phyloP scores from a whole-genome alignment of 2,888 invertebrate species.

The Cistogaster globosa region DNA sequence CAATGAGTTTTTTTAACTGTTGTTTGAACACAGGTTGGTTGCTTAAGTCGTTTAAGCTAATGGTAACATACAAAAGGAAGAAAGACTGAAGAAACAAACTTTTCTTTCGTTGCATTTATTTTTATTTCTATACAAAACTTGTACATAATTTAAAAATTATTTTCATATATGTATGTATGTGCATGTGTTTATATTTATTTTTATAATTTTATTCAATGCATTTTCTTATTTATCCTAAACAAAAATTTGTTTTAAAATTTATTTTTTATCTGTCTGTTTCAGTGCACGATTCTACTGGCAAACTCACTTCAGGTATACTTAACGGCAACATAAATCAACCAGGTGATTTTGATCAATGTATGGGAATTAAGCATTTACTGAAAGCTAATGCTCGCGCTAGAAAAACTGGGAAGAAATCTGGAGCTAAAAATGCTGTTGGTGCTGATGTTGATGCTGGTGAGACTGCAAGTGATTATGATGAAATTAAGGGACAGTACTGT shows the following conservation, averaged over 20 bases:
- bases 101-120: neutral
- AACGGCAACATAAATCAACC: conserved; percentile 88
- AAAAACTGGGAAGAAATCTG: conserved; percentile 63
- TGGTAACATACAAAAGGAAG: neutral
- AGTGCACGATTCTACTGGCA: conserved; percentile 88
- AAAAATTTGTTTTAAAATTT: neutral
- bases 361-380: conserved; percentile 75
- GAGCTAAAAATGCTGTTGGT: conserved; percentile 36
- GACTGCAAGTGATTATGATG: conserved; percentile 64
- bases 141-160: conserved; percentile 45
- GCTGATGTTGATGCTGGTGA: conserved; percentile 59
- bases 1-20: neutral
- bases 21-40: conserved; percentile 12
- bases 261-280: conserved; percentile 63
- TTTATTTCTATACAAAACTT: neutral
- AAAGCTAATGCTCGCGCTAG: conserved; percentile 27
- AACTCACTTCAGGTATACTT: conserved; percentile 86
- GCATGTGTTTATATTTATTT: conserved; percentile 6
- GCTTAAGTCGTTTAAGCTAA: conserved; percentile 41
- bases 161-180: conserved; percentile 5
- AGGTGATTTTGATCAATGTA: conserved; percentile 84
- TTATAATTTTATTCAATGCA: conserved; percentile 16
- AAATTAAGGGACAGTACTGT: conserved; percentile 86
- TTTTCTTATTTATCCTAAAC: neutral
- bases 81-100: conserved; percentile 48